Evolutionary conservation across 2,113 vertebrate species (phyloP).

Genomic region (Zeus faber): DNA sequence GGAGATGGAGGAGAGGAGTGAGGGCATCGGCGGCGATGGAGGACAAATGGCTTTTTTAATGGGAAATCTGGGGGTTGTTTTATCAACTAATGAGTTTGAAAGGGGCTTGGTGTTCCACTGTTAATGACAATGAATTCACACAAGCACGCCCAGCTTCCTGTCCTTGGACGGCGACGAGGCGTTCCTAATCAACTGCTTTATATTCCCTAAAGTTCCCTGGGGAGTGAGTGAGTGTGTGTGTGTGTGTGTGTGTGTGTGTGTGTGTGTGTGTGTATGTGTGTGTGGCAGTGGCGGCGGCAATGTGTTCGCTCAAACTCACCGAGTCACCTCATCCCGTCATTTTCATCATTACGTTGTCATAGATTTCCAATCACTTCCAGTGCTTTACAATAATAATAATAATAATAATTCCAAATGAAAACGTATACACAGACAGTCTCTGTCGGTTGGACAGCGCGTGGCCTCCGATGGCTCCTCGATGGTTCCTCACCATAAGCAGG

Average conservation of each 20-base stretch:
- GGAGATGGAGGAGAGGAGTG: conserved; percentile 18
- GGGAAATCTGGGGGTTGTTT: conserved; percentile 70
- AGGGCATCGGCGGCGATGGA: conserved; percentile 34
- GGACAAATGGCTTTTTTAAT: conserved; percentile 63
- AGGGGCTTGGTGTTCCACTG: conserved; percentile 56
- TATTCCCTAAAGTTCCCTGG: conserved; percentile 46
- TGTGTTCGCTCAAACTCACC: no score
- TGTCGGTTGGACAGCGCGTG: not conserved
- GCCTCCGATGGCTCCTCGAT: conserved; percentile 12
- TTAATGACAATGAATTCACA: conserved; percentile 69
- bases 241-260: not conserved
- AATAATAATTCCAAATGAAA: no score
- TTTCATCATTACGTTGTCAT: no score
- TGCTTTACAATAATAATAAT: no score
- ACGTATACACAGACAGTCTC: no score
- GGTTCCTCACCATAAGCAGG: conserved; percentile 19
- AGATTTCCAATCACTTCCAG: no score
- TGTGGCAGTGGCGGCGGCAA: no score
- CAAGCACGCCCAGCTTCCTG: conserved; percentile 49
- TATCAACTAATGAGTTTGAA: conserved; percentile 76
- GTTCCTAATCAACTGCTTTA: conserved; percentile 57
- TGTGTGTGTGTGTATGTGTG: not conserved
- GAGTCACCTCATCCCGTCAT: no score
- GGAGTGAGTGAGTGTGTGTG: conserved; percentile 23
- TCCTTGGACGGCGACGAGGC: conserved; percentile 43